Percentiles rank a stretch among this genome's conserved stretches.
These are phyloP conservation scores for Mythimna lalbum DNA, from an alignment of 2,888 invertebrate species.

Conservation along the genomic window DNA sequence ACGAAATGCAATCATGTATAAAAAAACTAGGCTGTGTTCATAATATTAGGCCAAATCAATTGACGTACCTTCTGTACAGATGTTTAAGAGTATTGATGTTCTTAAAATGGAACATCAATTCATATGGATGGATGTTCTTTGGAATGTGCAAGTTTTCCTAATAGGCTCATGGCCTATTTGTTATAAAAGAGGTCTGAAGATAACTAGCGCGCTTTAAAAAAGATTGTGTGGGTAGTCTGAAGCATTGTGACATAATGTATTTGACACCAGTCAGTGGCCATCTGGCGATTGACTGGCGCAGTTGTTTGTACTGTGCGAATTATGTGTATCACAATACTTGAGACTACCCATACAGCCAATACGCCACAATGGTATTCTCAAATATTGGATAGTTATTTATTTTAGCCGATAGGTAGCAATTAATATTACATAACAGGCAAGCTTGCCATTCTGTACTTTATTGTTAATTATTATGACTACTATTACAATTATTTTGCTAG, in stretches of 20 bases:
- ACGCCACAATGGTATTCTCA: background rate
- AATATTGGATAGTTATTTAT: slow-evolving; percentile 35
- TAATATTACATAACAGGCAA: background rate
- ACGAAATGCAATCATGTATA: slow-evolving; percentile 17
- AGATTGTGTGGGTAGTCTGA: too few species aligned
- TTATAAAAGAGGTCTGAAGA: background rate
- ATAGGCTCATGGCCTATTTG: background rate
- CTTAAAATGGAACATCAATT: background rate
- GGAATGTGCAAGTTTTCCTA: background rate
- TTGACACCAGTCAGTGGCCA: too few species aligned
- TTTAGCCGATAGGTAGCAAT: slow-evolving; percentile 36
- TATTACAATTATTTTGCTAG: slow-evolving; percentile 5
- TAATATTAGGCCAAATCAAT: slow-evolving; percentile 5
- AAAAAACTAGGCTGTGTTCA: slow-evolving; percentile 41
- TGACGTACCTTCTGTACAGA: background rate
- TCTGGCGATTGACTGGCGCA: too few species aligned
- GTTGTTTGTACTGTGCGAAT: too few species aligned
- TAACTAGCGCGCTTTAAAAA: background rate
- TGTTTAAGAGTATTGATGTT: background rate
- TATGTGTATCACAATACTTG: too few species aligned
- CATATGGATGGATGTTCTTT: too few species aligned
- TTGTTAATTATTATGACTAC: slow-evolving; percentile 11
- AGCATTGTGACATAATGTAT: too few species aligned
- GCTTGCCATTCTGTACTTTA: background rate
- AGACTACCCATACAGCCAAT: too few species aligned